These are phyloP conservation scores for Drosophila planitibia DNA, from an alignment of 2,888 invertebrate genomes.

Conservation along the genomic window DNA sequence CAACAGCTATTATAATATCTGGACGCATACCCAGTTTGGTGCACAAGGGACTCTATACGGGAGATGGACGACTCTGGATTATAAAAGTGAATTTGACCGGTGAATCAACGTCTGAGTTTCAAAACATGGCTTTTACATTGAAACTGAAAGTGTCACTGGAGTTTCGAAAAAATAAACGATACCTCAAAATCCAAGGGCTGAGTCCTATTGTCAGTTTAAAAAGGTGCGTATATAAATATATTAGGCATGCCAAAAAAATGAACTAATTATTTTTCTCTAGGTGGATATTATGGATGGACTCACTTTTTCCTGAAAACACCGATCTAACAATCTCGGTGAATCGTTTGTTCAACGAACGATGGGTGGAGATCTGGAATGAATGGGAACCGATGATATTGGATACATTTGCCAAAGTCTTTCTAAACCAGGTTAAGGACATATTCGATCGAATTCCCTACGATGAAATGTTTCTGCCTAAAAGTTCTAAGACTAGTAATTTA, in stretches of 20 bases:
- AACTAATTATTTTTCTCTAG: constrained; percentile 17
- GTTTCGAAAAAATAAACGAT: constrained; percentile 58
- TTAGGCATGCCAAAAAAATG: background rate
- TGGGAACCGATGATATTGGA: constrained; percentile 44
- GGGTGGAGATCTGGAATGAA: constrained; percentile 65
- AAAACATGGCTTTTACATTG: constrained; percentile 50
- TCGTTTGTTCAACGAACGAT: constrained; percentile 52
- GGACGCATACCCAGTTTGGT: constrained; percentile 58
- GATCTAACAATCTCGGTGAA: constrained; percentile 55
- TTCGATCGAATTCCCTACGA: constrained; percentile 58
- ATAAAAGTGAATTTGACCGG: constrained; percentile 36
- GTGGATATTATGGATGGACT: constrained; percentile 58
- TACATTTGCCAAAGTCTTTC: constrained; percentile 50
- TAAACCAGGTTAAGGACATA: constrained; percentile 32
- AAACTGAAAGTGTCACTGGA: constrained; percentile 53
- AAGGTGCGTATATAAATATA: constrained; percentile 42
- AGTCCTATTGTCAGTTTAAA: constrained; percentile 42
- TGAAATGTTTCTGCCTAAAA: constrained; percentile 53
- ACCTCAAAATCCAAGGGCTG: constrained; percentile 54
- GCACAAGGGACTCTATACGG: constrained; percentile 46
- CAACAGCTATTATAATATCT: constrained; percentile 52
- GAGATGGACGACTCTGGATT: constrained; percentile 19
- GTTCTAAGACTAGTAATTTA: background rate
- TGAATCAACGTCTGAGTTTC: constrained; percentile 48
- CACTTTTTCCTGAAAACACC: constrained; percentile 49